A percentile compares a stretch with the other conserved stretches of the same genome.
These are phyloP conservation scores for Wiebesia pumilae DNA, from an alignment of 1,140 invertebrate species.

Conservation along the genomic window DNA sequence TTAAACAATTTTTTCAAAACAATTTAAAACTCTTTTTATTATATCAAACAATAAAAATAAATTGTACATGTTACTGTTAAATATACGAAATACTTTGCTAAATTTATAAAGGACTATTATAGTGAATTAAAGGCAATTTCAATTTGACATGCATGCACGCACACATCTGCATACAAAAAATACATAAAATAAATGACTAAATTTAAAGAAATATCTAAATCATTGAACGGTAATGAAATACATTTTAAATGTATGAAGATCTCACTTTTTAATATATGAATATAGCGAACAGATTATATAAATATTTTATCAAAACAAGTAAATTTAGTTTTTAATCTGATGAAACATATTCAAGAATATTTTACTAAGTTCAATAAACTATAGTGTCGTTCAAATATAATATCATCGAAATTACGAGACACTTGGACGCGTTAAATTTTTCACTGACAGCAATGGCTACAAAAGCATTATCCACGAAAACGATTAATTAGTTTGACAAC, in stretches of 20 bases:
- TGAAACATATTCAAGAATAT: background rate
- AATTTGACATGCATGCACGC: background rate
- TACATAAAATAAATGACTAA: background rate
- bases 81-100: background rate
- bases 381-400: background rate
- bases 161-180: no score
- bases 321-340: background rate
- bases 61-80: background rate
- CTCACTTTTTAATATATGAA: no score
- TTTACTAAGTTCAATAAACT: background rate
- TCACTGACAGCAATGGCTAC: background rate
- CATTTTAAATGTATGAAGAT: no score
- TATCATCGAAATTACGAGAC: background rate
- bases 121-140: no score
- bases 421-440: background rate
- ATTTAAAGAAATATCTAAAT: no score
- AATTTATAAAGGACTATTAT: no score
- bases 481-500: constrained; percentile 13
- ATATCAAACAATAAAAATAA: background rate
- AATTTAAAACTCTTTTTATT: background rate
- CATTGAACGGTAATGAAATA: no score
- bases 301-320: background rate
- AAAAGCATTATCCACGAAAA: background rate
- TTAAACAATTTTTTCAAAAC: background rate
- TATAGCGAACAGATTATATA: no score